phyloP scores from a whole-genome alignment of 2,888 invertebrate genomes.

The Pseudanteris insignis region DNA sequence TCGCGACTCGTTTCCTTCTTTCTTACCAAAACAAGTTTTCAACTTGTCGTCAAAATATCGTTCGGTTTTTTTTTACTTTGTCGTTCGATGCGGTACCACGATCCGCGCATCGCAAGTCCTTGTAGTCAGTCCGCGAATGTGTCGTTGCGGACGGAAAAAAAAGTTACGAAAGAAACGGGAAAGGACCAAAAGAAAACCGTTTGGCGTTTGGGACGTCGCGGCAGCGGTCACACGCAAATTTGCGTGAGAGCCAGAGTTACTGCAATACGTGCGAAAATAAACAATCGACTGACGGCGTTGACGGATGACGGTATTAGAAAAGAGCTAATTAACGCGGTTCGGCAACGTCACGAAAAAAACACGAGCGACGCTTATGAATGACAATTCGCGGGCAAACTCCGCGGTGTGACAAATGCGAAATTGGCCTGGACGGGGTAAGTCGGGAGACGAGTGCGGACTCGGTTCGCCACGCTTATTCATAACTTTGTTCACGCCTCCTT shows the following conservation, averaged over 20 bases:
- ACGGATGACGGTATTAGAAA: not conserved
- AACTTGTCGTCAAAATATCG: slow-evolving; percentile 1
- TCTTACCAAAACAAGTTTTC: slow-evolving; percentile 8
- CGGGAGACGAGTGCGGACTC: slow-evolving; percentile 15
- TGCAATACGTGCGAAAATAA: too few relatives aligned
- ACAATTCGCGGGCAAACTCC: not conserved
- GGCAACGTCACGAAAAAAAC: not conserved
- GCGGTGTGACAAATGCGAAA: slow-evolving; percentile 5
- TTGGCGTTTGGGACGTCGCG: too few relatives aligned
- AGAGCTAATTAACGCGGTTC: not conserved
- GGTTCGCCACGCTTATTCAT: slow-evolving; percentile 51
- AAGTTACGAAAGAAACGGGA: too few relatives aligned
- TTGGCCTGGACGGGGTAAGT: slow-evolving; percentile 8
- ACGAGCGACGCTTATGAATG: slow-evolving; percentile 1
- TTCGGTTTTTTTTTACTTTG: slow-evolving; percentile 2
- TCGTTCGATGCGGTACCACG: not conserved
- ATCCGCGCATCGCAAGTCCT: not conserved
- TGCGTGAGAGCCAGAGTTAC: too few relatives aligned
- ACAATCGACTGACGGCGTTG: not conserved
- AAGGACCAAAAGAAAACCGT: too few relatives aligned
- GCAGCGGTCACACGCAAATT: too few relatives aligned
- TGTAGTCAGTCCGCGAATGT: not conserved
- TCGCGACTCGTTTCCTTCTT: slow-evolving; percentile 12
- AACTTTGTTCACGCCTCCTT: slow-evolving; percentile 54
- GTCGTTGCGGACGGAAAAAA: not conserved